These are phyloP conservation scores for Cyaniris semiargus DNA, from an alignment of 2,888 invertebrate species.

Conservation along the genomic window DNA sequence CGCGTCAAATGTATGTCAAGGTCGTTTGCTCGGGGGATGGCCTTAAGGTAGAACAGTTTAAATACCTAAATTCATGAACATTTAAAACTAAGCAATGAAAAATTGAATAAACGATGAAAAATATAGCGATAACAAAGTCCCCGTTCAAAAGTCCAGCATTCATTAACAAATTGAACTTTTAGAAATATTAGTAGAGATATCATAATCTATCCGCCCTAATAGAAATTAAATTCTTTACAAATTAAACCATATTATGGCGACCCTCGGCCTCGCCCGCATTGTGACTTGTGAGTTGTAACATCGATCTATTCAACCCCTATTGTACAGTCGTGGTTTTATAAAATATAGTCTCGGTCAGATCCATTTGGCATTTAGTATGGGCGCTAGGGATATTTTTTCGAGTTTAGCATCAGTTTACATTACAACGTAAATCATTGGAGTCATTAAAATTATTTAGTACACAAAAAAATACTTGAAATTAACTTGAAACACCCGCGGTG, in stretches of 20 bases:
- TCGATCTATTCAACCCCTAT: constrained; percentile 14
- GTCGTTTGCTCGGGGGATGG: too few relatives aligned
- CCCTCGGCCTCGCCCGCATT: constrained; percentile 2
- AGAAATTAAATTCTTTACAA: constrained; percentile 3
- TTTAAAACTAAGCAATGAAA: background rate
- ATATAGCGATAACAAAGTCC: background rate
- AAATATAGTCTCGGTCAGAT: background rate
- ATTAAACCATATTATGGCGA: constrained; percentile 1
- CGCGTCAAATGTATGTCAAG: too few relatives aligned
- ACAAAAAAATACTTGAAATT: too few relatives aligned
- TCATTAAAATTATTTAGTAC: too few relatives aligned
- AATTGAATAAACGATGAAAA: background rate
- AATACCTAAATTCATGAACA: background rate
- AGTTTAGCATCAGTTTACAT: background rate
- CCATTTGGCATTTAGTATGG: background rate
- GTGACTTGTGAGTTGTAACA: too few relatives aligned
- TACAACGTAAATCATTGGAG: too few relatives aligned
- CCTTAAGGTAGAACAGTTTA: too few relatives aligned
- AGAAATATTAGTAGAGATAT: background rate
- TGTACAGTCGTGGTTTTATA: background rate
- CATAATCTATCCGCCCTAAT: background rate
- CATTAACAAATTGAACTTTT: background rate
- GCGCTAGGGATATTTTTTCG: background rate
- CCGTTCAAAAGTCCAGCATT: background rate
- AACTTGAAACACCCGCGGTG: too few relatives aligned